These are phyloP conservation scores for Pardosa pseudoannulata DNA, from an alignment of 2,888 invertebrate genomes.

Conservation along the genomic window DNA sequence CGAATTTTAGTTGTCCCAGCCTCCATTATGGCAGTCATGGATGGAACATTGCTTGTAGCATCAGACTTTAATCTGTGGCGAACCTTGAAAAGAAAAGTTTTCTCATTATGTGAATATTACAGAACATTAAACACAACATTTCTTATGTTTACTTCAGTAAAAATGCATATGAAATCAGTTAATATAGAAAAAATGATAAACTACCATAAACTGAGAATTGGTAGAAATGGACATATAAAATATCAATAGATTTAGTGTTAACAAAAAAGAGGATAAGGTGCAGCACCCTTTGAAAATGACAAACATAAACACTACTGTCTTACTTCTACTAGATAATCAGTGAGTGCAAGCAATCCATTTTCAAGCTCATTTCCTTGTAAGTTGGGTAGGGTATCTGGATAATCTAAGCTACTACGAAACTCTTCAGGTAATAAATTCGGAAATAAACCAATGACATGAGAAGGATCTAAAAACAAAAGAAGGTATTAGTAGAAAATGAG, in stretches of 20 bases:
- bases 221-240: too few species aligned
- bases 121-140: too few species aligned
- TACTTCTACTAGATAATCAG: conserved; percentile 90
- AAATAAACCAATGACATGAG: conserved; percentile 95
- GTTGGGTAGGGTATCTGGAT: conserved; percentile 81
- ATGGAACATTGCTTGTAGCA: conserved; percentile 44
- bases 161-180: too few species aligned
- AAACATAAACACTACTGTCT: too few species aligned
- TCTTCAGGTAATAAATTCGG: conserved; percentile 88
- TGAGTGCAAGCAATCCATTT: conserved; percentile 90
- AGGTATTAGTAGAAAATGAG: neutral
- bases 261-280: too few species aligned
- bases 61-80: conserved; percentile 45
- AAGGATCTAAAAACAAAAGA: conserved; percentile 84
- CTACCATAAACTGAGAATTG: too few species aligned
- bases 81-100: conserved; percentile 45
- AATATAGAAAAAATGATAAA: too few species aligned
- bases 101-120: too few species aligned
- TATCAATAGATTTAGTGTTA: too few species aligned
- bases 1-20: conserved; percentile 79
- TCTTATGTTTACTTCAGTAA: too few species aligned
- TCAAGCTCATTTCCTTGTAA: conserved; percentile 91
- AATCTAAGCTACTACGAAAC: conserved; percentile 80
- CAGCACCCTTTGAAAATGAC: too few species aligned
- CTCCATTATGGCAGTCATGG: conserved; percentile 66